These are phyloP conservation scores for Lophius piscatorius DNA, from an alignment of 2,113 vertebrate species.

Conservation along the genomic window DNA sequence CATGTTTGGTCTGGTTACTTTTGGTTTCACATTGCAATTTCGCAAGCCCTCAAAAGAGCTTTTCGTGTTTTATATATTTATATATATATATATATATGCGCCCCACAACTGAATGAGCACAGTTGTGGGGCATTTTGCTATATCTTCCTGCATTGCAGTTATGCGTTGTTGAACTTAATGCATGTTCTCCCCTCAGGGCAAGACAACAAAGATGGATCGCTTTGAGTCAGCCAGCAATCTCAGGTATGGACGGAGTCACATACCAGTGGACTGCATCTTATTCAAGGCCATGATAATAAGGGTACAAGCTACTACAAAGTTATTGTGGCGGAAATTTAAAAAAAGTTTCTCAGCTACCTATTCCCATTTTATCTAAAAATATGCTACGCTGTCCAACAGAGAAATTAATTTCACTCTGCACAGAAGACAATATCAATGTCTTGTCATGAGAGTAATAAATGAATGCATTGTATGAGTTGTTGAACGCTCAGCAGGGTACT, in stretches of 20 bases:
- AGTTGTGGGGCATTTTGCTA: no score
- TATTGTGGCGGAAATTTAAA: no score
- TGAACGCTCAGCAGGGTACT: slow-evolving; percentile 31
- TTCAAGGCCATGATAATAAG: slow-evolving; percentile 24
- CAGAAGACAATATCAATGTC: slow-evolving; percentile 44
- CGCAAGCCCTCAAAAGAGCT: no score
- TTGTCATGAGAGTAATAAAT: slow-evolving; percentile 62
- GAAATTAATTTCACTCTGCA: slow-evolving; percentile 57
- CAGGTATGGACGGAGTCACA: slow-evolving; percentile 44
- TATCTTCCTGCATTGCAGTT: slow-evolving; percentile 11
- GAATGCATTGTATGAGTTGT: slow-evolving; percentile 30
- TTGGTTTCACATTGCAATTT: no score
- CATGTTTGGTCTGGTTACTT: no score
- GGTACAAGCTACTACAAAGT: slow-evolving; percentile 7
- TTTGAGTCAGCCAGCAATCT: slow-evolving; percentile 23
- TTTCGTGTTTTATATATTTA: no score
- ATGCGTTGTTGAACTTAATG: background rate
- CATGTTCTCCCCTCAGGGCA: slow-evolving; percentile 44
- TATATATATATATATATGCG: no score
- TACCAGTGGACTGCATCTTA: background rate
- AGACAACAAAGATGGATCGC: slow-evolving; percentile 51
- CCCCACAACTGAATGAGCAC: no score
- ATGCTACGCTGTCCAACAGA: slow-evolving; percentile 43
- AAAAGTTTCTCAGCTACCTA: background rate
- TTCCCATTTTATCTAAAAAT: slow-evolving; percentile 35